Conservation (phyloP, 2,888 invertebrate genomes). For the Macropis europaea region DNA sequence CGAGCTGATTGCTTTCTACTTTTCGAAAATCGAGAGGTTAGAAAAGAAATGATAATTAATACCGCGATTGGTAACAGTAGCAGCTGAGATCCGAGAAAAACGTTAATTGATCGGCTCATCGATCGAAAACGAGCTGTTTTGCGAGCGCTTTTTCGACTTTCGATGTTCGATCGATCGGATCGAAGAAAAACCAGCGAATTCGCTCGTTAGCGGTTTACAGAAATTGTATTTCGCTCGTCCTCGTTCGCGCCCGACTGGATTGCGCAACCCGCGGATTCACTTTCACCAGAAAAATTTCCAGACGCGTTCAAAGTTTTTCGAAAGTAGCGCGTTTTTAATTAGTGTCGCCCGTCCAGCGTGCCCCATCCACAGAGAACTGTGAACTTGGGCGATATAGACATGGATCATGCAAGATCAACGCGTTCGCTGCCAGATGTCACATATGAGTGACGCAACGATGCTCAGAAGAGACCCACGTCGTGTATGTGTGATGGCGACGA, state of each 20-base stretch:
- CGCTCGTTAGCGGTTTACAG: not conserved
- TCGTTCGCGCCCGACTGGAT: constrained; percentile 13
- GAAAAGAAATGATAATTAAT: constrained; percentile 1
- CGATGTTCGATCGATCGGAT: not conserved
- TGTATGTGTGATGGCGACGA: too few species aligned
- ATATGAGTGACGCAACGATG: too few species aligned
- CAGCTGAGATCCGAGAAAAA: not conserved
- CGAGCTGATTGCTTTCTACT: not conserved
- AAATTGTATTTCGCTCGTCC: constrained; percentile 5
- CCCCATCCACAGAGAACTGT: not conserved
- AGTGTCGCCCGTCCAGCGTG: not conserved
- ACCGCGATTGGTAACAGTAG: constrained; percentile 6
- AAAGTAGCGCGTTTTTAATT: constrained; percentile 32
- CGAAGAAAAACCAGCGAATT: not conserved
- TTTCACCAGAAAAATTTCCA: constrained; percentile 45
- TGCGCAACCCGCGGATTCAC: constrained; percentile 40
- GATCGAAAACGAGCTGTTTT: not conserved
- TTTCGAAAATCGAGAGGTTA: not conserved
- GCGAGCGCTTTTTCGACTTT: not conserved
- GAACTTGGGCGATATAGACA: too few species aligned
- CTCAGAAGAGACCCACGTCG: too few species aligned
- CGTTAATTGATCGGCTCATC: constrained; percentile 20
- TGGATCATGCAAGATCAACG: too few species aligned
- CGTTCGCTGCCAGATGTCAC: too few species aligned
- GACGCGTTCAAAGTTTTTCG: constrained; percentile 27